Evolutionary conservation across 2,113 vertebrate species (phyloP).

Genomic region (Nesogale talazaci): DNA sequence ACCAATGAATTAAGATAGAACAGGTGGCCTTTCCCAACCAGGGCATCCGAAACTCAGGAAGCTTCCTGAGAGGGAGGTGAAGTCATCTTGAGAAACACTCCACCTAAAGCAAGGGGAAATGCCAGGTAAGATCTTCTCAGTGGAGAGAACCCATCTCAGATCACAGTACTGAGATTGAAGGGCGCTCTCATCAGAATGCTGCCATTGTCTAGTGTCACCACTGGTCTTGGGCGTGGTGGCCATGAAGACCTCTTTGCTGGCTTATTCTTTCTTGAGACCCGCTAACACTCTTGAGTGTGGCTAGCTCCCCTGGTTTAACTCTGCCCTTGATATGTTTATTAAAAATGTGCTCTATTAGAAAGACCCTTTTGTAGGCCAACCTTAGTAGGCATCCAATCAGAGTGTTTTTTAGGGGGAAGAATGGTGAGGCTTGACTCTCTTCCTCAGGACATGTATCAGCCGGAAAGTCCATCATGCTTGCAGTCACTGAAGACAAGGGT

Average conservation of each 20-base stretch:
- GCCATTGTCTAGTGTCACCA: background rate
- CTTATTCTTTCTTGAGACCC: background rate
- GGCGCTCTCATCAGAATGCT: background rate
- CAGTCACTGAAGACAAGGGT: background rate
- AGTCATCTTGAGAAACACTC: background rate
- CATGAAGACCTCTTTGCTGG: background rate
- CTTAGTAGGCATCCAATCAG: background rate
- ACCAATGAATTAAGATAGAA: background rate
- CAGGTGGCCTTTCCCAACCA: background rate
- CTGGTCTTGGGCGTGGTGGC: background rate
- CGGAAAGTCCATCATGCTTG: background rate
- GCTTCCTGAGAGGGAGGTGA: background rate
- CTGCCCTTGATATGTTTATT: background rate
- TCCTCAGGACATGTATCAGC: background rate
- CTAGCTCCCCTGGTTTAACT: background rate
- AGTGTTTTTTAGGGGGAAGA: background rate
- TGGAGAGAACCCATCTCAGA: background rate
- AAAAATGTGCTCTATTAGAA: conserved; percentile 9
- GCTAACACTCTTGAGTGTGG: background rate
- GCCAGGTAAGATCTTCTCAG: background rate
- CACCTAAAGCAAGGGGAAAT: background rate
- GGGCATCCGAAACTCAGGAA: background rate
- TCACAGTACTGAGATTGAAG: background rate
- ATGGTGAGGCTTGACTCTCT: background rate
- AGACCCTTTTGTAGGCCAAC: background rate